Evolutionary conservation across 2,113 vertebrate species (phyloP).

Genomic region (Lichenostomus cassidix): DNA sequence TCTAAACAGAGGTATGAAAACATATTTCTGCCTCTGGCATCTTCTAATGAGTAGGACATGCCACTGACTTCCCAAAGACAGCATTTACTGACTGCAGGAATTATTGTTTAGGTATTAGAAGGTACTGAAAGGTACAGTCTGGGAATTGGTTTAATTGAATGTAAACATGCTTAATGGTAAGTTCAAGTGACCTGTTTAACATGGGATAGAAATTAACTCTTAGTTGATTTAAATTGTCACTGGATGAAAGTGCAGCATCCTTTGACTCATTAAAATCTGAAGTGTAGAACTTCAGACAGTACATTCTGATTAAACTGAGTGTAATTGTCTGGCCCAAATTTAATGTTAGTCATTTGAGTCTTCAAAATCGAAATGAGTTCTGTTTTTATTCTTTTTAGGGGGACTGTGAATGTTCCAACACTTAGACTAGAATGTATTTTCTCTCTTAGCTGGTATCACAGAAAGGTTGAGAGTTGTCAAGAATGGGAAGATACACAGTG

Average conservation of each 20-base stretch:
- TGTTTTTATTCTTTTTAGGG: not conserved
- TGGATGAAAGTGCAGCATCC: not conserved
- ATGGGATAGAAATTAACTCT: not conserved
- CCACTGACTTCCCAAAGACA: not conserved
- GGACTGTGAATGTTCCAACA: not conserved
- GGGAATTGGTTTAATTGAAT: not conserved
- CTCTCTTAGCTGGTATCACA: not conserved
- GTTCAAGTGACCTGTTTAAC: not conserved
- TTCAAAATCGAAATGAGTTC: not conserved
- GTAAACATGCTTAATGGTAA: not conserved
- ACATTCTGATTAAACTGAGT: not conserved
- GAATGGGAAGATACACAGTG: not conserved
- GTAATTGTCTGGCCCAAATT: not conserved
- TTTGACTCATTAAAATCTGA: not conserved
- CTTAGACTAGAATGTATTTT: conserved; percentile 29
- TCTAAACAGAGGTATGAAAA: not conserved
- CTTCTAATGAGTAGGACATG: not conserved
- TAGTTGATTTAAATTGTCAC: not conserved
- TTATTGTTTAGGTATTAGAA: not conserved
- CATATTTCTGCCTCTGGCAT: not conserved
- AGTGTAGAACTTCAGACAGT: not conserved
- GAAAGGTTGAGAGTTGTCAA: not conserved
- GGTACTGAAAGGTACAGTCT: not conserved
- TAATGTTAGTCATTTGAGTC: not conserved
- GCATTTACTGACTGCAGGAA: not conserved